Conservation (phyloP, 2,888 invertebrate species). For the Panopea generosa region DNA sequence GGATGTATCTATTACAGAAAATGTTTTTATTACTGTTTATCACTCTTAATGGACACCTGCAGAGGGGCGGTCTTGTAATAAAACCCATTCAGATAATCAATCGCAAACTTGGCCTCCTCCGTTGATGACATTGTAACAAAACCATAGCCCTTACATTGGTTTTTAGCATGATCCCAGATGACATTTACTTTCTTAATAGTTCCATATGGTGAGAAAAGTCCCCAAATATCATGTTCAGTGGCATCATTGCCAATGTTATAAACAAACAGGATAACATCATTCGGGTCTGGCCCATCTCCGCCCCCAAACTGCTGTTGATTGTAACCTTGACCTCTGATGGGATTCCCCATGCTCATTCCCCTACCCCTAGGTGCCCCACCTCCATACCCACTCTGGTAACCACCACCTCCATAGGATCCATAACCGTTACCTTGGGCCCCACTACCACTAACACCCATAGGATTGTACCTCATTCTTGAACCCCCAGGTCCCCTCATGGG, state of each 20-base stretch:
- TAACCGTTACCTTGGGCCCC: slow-evolving; percentile 38
- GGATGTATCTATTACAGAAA: too few species aligned
- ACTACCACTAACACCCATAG: slow-evolving; percentile 56
- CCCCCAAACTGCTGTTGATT: slow-evolving; percentile 33
- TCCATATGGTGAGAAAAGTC: slow-evolving; percentile 84
- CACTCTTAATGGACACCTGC: slow-evolving; percentile 81
- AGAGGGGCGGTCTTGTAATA: slow-evolving; percentile 82
- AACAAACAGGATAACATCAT: slow-evolving; percentile 79
- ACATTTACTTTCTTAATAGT: slow-evolving; percentile 84
- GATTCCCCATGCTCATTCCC: slow-evolving; percentile 6
- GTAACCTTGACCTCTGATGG: slow-evolving; percentile 2
- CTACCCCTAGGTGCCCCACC: slow-evolving; percentile 18
- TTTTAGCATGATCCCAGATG: slow-evolving; percentile 82
- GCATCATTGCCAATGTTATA: slow-evolving; percentile 85
- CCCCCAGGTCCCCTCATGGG: slow-evolving; percentile 62
- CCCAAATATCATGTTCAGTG: slow-evolving; percentile 83
- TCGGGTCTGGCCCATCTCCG: slow-evolving; percentile 20
- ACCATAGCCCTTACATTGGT: slow-evolving; percentile 84
- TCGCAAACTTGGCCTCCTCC: slow-evolving; percentile 84
- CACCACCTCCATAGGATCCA: slow-evolving; percentile 33
- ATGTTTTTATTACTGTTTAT: slow-evolving; percentile 34
- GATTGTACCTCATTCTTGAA: slow-evolving; percentile 67
- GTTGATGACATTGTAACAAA: slow-evolving; percentile 85
- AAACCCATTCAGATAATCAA: slow-evolving; percentile 84
- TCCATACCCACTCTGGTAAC: slow-evolving; percentile 24